Conservation (phyloP, 2,113 vertebrate species). For the Amia ocellicauda region DNA sequence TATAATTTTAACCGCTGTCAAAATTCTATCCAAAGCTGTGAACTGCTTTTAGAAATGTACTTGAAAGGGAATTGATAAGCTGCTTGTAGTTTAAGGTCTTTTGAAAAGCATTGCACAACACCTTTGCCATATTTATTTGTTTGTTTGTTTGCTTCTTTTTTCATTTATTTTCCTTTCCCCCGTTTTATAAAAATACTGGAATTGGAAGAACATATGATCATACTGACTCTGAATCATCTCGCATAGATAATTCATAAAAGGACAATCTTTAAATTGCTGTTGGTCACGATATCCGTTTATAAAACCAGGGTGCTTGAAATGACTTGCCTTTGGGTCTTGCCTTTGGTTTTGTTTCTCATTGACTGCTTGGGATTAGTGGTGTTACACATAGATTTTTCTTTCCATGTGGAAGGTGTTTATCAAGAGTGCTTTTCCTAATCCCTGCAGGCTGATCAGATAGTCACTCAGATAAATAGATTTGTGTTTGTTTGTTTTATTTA, state of each 20-base stretch:
- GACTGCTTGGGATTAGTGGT: conserved; percentile 32
- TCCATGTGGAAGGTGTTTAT: background rate
- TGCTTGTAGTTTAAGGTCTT: conserved; percentile 1
- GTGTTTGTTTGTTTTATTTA: too few relatives aligned
- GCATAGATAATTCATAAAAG: background rate
- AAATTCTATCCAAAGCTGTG: background rate
- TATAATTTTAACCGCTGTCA: background rate
- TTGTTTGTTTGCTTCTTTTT: conserved; percentile 5
- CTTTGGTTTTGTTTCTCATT: too few relatives aligned
- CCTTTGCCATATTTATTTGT: too few relatives aligned
- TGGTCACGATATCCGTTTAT: too few relatives aligned
- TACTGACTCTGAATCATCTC: background rate
- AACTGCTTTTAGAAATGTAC: background rate
- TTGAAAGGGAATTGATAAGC: conserved; percentile 26
- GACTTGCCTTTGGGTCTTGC: too few relatives aligned
- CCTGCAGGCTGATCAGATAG: conserved; percentile 10
- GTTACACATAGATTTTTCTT: conserved; percentile 24
- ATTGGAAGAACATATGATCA: background rate
- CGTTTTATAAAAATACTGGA: conserved; percentile 6
- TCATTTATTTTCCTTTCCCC: background rate
- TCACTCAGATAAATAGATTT: too few relatives aligned
- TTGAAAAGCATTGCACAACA: conserved; percentile 16
- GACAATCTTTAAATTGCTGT: background rate
- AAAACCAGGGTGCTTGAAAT: too few relatives aligned
- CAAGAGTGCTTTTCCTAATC: background rate